Evolutionary conservation across 2,888 invertebrate species (phyloP).

Genomic region (Coelinius sp.): DNA sequence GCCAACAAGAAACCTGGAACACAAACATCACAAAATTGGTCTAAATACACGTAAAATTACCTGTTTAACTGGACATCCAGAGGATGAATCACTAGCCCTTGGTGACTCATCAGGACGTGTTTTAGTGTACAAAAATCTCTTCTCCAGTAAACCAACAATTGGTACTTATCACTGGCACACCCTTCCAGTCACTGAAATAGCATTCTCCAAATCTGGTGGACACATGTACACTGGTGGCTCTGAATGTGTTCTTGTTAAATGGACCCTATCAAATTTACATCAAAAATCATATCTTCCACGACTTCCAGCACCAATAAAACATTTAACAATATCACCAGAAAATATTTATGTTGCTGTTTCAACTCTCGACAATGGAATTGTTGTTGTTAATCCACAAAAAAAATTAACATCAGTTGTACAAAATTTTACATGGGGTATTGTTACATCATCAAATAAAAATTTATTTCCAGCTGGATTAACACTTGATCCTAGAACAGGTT

Average conservation of each 20-base stretch:
- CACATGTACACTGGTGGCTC: conserved; percentile 83
- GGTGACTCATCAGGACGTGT: conserved; percentile 80
- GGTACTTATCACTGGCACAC: conserved; percentile 84
- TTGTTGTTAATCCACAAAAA: conserved; percentile 73
- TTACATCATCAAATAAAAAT: conserved; percentile 69
- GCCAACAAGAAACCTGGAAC: conserved; percentile 56
- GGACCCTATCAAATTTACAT: conserved; percentile 75
- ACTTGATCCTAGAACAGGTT: conserved; percentile 77
- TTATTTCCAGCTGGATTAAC: conserved; percentile 74
- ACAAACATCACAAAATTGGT: conserved; percentile 55
- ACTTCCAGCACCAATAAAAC: conserved; percentile 78
- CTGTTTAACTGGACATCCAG: conserved; percentile 79
- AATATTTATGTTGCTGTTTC: conserved; percentile 78
- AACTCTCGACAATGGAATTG: conserved; percentile 80
- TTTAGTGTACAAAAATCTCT: conserved; percentile 75
- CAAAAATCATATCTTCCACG: conserved; percentile 78
- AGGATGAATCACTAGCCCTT: conserved; percentile 77
- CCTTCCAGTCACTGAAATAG: conserved; percentile 77
- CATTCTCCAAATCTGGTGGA: conserved; percentile 75
- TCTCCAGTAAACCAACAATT: conserved; percentile 60
- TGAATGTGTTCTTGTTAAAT: conserved; percentile 84
- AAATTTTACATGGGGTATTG: conserved; percentile 78
- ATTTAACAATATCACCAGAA: conserved; percentile 76
- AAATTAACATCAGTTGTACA: conserved; percentile 76
- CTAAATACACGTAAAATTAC: conserved; percentile 70